Base-by-base conservation (phyloP, 2,113 vertebrate species). In the Melanotaenia duboulayi region DNA sequence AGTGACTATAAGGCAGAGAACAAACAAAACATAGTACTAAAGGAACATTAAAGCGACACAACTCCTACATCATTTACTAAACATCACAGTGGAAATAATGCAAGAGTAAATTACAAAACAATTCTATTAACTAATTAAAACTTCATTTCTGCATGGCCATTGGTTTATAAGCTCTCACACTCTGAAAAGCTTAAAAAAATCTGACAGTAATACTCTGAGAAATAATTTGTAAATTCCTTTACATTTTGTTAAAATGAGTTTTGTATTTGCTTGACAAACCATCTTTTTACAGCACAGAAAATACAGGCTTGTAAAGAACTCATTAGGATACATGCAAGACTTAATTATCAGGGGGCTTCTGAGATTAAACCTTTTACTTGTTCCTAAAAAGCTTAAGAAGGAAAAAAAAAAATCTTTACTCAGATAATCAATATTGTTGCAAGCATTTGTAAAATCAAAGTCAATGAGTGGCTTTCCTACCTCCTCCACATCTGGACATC, bases 401-500 rank as follows among this genome's bases (percentile, higher is more conserved):
- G n/a, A n/a, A n/a, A n/a, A n/a, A 42, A 22, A 77, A 40, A 56
- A 73, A 64, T 66, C 70, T 73, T 12, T 84, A 68, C 28, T 70
- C 77, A 35, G 39, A 54, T 39, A 65, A 82, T 69, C 46, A 20
- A 56, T 76, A 70, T 63, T 39, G 60, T 52, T 62, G 54, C 64
- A 55, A 63, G 68, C 49, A 71, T 40, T 4, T 46, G 59, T n/a
- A 20, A 57, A 76, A 44, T 60, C 48, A 55, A 13, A 58, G 57
- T 54, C 63, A 25, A 60, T 4, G 0, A 4, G 24, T 51, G 22
- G 44, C 49, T 3, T 3, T 11, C 54, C 48, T 52, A 99, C 98
- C 98, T 99, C 91, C 97, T 95, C 98, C 98, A 99, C 96, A 98
- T 97, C 83, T 99, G 98, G 79, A 99, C 94, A 42, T 99, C 98